Base-by-base conservation (phyloP, 2,888 invertebrate genomes). In the Andrena bucephala region DNA sequence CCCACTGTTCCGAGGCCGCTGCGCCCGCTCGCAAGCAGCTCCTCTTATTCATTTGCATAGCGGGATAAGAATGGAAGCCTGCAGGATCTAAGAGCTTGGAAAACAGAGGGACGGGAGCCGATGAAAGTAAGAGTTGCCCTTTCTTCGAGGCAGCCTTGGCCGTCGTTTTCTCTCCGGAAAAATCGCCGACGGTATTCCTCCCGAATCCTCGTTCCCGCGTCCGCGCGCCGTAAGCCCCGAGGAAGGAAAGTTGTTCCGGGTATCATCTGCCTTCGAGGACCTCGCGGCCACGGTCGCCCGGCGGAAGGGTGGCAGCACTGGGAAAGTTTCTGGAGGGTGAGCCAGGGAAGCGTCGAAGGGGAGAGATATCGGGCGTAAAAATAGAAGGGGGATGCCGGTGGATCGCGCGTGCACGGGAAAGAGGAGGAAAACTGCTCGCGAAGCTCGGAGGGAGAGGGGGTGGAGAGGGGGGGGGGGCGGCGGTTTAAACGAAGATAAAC, bases 211-310 rank as follows among this genome's bases (percentile, higher is more conserved):
- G 54, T 69, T 31, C 50, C 20, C 31, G 74, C 63, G 42, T 42
- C 20, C 6, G 77, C 33, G 33, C 63, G 59, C 16, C 42, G 69
- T 52, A 83, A 72, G 59, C 54, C 54, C 59, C 65, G 78, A 27
- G 75, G 78, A 88, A 84, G 85, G 87, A 84, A 88, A 88, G 87
- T 88, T 89, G 83, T 88, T 85, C 83, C 83, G 85, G 85, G 81
- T 85, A 77, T 77, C 67, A 62, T 72, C 83, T 76, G 77, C 75
- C 76, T 36, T 5, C 54, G 42, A 50, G 71, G 69, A 76, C 59
- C 52, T 70, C 66, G 78, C 76, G 69, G 63, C 24, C 57, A 24
- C 76, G 73, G 81, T 88, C 72, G 66, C 33, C 74, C 57, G 33
- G 63, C 77, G 66, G 71, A 74, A 82, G 77, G 84, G 60, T 69